A percentile compares a stretch with the other conserved stretches of the same genome.
Evolutionary conservation across 2,113 vertebrate species (phyloP).

Genomic region (Turdus rufiventris): DNA sequence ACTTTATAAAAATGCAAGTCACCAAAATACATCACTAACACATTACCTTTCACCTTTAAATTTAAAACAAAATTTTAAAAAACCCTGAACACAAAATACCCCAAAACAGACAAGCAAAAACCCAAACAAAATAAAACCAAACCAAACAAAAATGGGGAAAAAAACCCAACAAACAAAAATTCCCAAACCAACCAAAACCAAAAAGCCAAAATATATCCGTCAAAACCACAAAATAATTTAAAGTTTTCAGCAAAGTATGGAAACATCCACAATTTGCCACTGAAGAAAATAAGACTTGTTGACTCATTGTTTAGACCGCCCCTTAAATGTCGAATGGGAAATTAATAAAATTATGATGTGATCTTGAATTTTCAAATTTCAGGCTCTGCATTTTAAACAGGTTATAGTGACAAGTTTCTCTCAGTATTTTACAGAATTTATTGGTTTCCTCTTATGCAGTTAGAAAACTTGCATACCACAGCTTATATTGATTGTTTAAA

Average conservation of each 20-base stretch:
- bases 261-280: neutral
- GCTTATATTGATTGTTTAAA: neutral
- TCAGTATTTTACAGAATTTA: neutral
- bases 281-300: neutral
- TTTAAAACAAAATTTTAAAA: neutral
- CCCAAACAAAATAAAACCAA: neutral
- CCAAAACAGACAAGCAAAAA: neutral
- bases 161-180: neutral
- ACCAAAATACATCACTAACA: neutral
- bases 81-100: too few species aligned
- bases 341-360: neutral
- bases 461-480: neutral
- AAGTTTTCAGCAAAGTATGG: neutral
- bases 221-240: neutral
- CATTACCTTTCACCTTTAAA: neutral
- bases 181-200: neutral
- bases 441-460: neutral
- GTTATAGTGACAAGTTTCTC: neutral
- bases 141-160: neutral
- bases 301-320: neutral
- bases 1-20: neutral
- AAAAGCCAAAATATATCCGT: fast-evolving
- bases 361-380: neutral
- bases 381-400: neutral
- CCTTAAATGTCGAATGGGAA: neutral